Evolutionary conservation across 2,797 vertebrate species (phyloP).

Genomic region (Amniataba percoides): DNA sequence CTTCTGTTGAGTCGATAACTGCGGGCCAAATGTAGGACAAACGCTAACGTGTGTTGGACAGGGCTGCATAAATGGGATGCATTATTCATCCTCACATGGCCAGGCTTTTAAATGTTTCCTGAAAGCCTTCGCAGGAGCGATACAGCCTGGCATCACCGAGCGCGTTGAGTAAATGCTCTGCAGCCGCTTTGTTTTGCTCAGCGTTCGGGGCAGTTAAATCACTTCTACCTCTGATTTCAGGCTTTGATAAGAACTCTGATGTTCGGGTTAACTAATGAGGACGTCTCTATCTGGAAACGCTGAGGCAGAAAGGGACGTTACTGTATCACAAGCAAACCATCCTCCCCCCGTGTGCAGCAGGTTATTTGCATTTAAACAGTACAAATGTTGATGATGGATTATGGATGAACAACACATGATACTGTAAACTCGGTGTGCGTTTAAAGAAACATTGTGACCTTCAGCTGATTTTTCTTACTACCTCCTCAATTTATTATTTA

Average conservation of each 20-base stretch:
- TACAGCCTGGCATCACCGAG: slow-evolving; percentile 66
- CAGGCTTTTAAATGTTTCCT: slow-evolving; percentile 77
- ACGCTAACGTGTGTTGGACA: slow-evolving; percentile 51
- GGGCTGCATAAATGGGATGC: slow-evolving; percentile 69
- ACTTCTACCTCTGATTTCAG: slow-evolving; percentile 31
- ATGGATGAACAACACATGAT: slow-evolving; percentile 30
- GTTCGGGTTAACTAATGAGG: slow-evolving; percentile 6
- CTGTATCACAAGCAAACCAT: too few relatives aligned
- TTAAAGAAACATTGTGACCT: too few relatives aligned
- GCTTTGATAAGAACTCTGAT: slow-evolving; percentile 9
- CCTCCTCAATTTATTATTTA: neutral
- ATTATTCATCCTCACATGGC: slow-evolving; percentile 78
- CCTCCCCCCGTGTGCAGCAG: neutral
- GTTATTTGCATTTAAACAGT: neutral
- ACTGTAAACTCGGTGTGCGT: slow-evolving; percentile 2
- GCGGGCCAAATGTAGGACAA: slow-evolving; percentile 64
- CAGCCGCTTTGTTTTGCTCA: slow-evolving; percentile 62
- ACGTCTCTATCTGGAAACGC: neutral
- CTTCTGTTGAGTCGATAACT: slow-evolving; percentile 30
- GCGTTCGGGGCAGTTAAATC: slow-evolving; percentile 57
- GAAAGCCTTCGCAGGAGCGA: slow-evolving; percentile 70
- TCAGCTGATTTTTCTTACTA: too few relatives aligned
- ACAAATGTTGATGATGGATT: slow-evolving; percentile 36
- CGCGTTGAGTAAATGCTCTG: slow-evolving; percentile 64
- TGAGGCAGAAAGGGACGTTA: neutral